phyloP scores from a whole-genome alignment of 2,113 vertebrate species.

The Ciconia maguari region DNA sequence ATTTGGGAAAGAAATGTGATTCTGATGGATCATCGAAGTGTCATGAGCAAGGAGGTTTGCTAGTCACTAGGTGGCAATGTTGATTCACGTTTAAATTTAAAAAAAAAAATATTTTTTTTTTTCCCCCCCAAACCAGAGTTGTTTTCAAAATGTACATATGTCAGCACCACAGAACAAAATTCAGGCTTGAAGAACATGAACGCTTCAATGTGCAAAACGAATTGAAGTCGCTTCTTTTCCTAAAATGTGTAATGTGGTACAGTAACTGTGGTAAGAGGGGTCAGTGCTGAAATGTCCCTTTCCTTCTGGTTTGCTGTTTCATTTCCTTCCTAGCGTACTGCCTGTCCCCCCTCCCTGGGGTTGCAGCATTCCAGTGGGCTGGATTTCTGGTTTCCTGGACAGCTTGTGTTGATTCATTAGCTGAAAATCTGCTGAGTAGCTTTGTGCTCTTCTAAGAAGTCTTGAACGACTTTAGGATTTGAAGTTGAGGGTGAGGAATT shows the following conservation, averaged over 20 bases:
- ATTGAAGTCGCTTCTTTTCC: not conserved
- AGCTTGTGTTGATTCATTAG: constrained; percentile 55
- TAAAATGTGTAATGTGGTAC: not conserved
- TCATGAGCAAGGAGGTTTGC: not conserved
- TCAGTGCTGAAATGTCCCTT: constrained; percentile 1
- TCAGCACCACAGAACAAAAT: constrained; percentile 39
- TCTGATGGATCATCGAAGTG: not conserved
- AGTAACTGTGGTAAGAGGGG: not conserved
- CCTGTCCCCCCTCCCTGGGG: not conserved
- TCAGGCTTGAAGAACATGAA: not conserved
- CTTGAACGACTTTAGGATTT: not conserved
- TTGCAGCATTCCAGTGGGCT: constrained; percentile 49
- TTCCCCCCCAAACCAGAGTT: not conserved
- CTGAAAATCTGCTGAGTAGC: constrained; percentile 52
- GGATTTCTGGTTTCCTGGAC: constrained; percentile 61
- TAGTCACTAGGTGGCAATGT: constrained; percentile 69
- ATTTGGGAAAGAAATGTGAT: not conserved
- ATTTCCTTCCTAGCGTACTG: constrained; percentile 39
- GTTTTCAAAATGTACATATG: not conserved
- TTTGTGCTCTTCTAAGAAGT: constrained; percentile 26
- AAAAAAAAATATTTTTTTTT: not conserved
- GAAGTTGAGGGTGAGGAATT: constrained; percentile 9
- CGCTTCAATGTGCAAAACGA: not conserved
- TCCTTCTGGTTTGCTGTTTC: constrained; percentile 30
- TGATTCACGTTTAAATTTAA: not conserved